Evolutionary conservation across 2,113 vertebrate genomes (phyloP), one percentile per base, ranked within the genome.

Genomic region (Urocolius indicus): DNA sequence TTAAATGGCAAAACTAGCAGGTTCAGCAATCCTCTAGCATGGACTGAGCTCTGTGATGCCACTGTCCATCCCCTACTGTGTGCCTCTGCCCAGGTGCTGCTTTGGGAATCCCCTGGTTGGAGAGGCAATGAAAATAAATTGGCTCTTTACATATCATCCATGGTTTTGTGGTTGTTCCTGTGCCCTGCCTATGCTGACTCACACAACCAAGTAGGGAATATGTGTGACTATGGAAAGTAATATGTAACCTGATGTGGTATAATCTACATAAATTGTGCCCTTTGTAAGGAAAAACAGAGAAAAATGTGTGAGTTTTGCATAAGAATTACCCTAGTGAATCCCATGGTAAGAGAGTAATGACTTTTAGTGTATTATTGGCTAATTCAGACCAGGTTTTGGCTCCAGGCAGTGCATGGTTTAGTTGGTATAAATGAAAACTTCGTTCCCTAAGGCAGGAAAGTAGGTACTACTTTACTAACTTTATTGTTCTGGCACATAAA

Each of bases 71-170:
- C n/a, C 32, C 2, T 0, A 27, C 0, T 34, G 34, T 11, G 57
- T 69, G 19, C 29, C 36, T 55, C 58, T 76, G 54, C 58, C 21
- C 5, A 2, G 32, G 4, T 48, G 79, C 71, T 85, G 51, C 76
- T 52, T 36, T 1, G 1, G 57, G 34, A 38, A 61, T 62, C 23
- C 34, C 51, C 8, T 0, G 0, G 6, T 10, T 0, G 1, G 22
- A 4, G 24, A 87, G 32, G 43, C 51, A 76, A 79, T 2, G 10
- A 71, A 78, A 87, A 58, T 45, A 26, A 57, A 63, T 10, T 6
- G 48, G 13, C 5, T 72, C 34, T 81, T 38, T 29, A 23, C 43
- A 29, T 2, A 73, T 87, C 16, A 24, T 52, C 15, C 0, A 2
- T 24, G 20, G 20, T 29, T 51, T 45, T 86, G 41, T 77, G 46